Evolutionary conservation across 2,888 invertebrate genomes (phyloP).

Genomic region (Andrena trimmerana): DNA sequence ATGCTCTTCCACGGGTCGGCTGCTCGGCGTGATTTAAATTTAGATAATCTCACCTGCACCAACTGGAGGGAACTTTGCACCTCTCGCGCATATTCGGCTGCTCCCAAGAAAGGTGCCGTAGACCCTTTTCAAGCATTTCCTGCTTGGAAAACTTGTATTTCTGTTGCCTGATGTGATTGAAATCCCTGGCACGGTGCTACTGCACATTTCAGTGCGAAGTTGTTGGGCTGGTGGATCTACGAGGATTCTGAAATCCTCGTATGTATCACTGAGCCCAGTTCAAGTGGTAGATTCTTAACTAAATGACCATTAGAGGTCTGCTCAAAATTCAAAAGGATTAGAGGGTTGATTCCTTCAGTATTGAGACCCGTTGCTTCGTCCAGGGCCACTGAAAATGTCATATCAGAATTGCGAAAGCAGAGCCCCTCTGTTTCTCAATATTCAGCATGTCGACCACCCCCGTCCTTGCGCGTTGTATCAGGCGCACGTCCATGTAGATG

Average conservation of each 20-base stretch:
- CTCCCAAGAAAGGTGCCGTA: background rate
- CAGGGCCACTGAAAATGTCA: background rate
- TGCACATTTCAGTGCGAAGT: too few relatives aligned
- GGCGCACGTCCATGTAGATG: constrained; percentile 18
- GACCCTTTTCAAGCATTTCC: background rate
- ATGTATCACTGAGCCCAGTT: too few relatives aligned
- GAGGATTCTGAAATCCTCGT: too few relatives aligned
- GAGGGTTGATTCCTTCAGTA: too few relatives aligned
- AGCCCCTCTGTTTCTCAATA: constrained; percentile 10
- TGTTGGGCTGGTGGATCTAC: too few relatives aligned
- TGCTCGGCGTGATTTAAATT: constrained; percentile 67
- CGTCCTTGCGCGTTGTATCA: background rate
- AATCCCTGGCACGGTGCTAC: too few relatives aligned
- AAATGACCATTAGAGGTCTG: too few relatives aligned
- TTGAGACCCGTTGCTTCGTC: too few relatives aligned
- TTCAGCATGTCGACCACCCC: background rate
- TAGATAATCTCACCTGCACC: constrained; percentile 72
- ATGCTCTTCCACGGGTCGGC: constrained; percentile 56
- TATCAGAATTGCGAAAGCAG: constrained; percentile 6
- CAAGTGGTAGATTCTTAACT: too few relatives aligned
- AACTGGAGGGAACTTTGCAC: constrained; percentile 22
- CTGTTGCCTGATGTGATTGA: background rate
- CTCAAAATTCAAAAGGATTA: too few relatives aligned
- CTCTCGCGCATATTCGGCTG: constrained; percentile 1
- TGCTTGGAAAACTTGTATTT: background rate